Base-by-base conservation (phyloP, 2,113 vertebrate species). In the Ophiodon elongatus region DNA sequence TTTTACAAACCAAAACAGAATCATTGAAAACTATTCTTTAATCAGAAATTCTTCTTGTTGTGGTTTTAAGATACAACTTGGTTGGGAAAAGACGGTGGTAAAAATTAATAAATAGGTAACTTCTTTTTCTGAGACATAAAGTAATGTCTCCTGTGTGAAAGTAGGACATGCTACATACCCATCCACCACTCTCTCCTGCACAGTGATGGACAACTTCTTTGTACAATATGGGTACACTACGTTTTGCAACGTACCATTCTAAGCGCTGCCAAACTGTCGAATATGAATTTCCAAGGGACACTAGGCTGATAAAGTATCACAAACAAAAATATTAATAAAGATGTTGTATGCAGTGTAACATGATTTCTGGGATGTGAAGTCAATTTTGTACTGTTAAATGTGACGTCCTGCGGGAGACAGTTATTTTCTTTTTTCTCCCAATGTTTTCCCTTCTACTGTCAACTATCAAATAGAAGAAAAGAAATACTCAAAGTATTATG, bases 11-110 rank as follows among this genome's bases (percentile, higher is more conserved):
- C 39, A 25, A 2, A 37, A 33, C 59, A 62, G 14, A 21, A 29
- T 29, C 0, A 59, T 25, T n/a, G n/a, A 0, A 19, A 45, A n/a
- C n/a, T n/a, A n/a, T n/a, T n/a, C 1, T 35, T 0, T n/a, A n/a
- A 35, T n/a, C 6, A 21, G 29, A 47, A 50, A 23, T 23, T 41
- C 15, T 69, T 52, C 1, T 11, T 23, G 25, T 4, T 60, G 17
- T 8, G 3, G 2, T 15, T 43, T 62, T n/a, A 60, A 31, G 21
- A 39, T 39, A 39, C 11, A 13, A 19, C 8, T 4, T 33, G 3
- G 56, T 47, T 47, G 10, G 0, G 27, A 33, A 33, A 47, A 17
- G 19, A 74, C 33, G 33, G 33, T 19, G 11, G 17, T 31, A 43
- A 4, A 47, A 47, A 68, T 13, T 39, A 64, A 64, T n/a, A 64